Percentiles rank a stretch among this genome's conserved stretches.
Evolutionary conservation across 37 sponge, comb jelly and placozoan genomes (phyloP).

Genomic region (Haliclona indistincta): DNA sequence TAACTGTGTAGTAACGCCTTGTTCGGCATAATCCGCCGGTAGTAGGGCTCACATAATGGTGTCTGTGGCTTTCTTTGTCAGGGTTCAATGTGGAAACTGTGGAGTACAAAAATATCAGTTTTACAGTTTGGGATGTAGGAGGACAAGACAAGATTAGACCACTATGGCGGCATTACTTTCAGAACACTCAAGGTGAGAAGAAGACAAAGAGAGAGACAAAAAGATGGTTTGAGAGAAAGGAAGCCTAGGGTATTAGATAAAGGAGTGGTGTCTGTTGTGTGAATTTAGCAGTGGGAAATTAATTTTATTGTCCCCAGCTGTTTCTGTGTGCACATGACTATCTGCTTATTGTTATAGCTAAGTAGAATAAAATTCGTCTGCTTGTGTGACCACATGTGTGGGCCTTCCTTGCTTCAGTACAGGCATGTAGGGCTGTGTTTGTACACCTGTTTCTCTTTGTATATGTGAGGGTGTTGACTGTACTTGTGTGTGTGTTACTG

Average conservation of each 20-base stretch:
- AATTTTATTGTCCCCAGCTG: constrained; percentile 1
- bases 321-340: background rate
- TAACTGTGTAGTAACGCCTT: too few species aligned
- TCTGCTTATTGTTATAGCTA: too few species aligned
- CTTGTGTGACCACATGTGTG: too few species aligned
- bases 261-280: background rate
- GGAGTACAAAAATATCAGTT: constrained; percentile 98
- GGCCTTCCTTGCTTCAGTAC: background rate
- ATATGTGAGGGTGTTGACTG: background rate
- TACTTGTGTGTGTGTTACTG: background rate
- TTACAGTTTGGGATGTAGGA: constrained; percentile 99
- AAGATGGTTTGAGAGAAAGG: too few species aligned
- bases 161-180: constrained; percentile 99
- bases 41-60: too few species aligned
- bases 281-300: background rate
- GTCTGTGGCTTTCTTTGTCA: constrained; percentile 16
- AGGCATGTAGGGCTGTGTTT: background rate
- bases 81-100: constrained; percentile 98
- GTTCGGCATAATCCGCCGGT: too few species aligned
- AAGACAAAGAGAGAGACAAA: background rate
- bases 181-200: constrained; percentile 96
- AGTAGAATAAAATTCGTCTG: too few species aligned
- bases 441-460: background rate
- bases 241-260: too few species aligned
- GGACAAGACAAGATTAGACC: constrained; percentile 99